Conservation (phyloP, 2,888 invertebrate genomes). For the Dendrolimus pini region DNA sequence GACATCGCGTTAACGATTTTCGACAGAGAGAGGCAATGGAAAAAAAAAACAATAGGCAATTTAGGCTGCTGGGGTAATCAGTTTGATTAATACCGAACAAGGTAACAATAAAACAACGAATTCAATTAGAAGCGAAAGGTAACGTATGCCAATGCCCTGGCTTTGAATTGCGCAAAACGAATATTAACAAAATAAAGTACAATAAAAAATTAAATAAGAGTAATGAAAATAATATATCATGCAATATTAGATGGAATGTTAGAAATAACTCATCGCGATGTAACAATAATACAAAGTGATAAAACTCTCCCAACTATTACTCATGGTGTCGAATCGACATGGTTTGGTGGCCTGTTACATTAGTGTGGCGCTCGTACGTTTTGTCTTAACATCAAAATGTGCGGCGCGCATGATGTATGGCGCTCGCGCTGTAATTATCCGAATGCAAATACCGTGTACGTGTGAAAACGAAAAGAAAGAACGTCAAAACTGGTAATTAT, state of each 20-base stretch:
- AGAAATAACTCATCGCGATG: conserved; percentile 61
- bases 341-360: conserved; percentile 50
- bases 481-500: conserved; percentile 69
- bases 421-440: conserved; percentile 65
- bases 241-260: conserved; percentile 72
- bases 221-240: conserved; percentile 74
- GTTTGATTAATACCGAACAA: conserved; percentile 73
- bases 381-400: conserved; percentile 70
- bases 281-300: conserved; percentile 61
- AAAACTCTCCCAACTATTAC: conserved; percentile 64
- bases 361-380: conserved; percentile 33
- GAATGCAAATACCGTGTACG: conserved; percentile 73
- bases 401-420: conserved; percentile 61
- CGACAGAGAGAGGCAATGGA: conserved; percentile 32
- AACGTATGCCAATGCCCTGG: conserved; percentile 94
- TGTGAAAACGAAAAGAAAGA: conserved; percentile 72
- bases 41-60: conserved; percentile 73
- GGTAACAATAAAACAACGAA: conserved; percentile 70
- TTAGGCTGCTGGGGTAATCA: conserved; percentile 70
- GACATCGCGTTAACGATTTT: conserved; percentile 75
- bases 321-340: conserved; percentile 59
- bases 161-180: conserved; percentile 79
- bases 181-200: conserved; percentile 61
- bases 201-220: conserved; percentile 29
- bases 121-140: conserved; percentile 73